Percentiles rank a stretch among this genome's conserved stretches.
Evolutionary conservation across 2,888 invertebrate genomes (phyloP).

Genomic region (Rhagium mordax): DNA sequence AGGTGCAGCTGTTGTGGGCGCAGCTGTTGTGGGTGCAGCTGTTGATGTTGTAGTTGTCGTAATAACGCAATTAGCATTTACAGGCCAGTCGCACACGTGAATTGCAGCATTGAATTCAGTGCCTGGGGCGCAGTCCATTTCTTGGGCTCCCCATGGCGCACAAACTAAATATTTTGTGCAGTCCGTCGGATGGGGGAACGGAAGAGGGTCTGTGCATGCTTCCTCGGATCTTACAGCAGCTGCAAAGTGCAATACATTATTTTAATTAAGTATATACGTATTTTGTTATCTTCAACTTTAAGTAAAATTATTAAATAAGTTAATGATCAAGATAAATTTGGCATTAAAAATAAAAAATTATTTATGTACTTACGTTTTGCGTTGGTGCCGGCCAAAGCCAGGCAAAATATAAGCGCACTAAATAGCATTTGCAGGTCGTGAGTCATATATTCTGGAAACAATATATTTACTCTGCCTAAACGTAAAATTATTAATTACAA

Average conservation of each 20-base stretch:
- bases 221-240: not conserved
- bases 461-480: constrained; percentile 21
- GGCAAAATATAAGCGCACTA: constrained; percentile 7
- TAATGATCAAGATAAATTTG: no score
- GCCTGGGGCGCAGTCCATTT: constrained; percentile 48
- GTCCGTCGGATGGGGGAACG: constrained; percentile 49
- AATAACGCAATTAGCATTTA: constrained; percentile 30
- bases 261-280: not conserved
- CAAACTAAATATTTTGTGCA: constrained; percentile 51
- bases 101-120: constrained; percentile 48
- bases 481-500: not conserved
- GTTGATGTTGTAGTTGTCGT: not conserved
- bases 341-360: no score
- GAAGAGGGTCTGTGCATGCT: constrained; percentile 25
- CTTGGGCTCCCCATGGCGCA: constrained; percentile 44
- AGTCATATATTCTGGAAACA: constrained; percentile 18
- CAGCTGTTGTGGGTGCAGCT: not conserved
- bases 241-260: not conserved
- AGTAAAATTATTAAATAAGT: not conserved
- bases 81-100: constrained; percentile 50
- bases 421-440: not conserved
- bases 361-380: constrained; percentile 28
- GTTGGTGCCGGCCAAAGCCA: constrained; percentile 22
- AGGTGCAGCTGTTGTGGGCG: not conserved
- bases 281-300: not conserved